These are phyloP conservation scores for Chanos chanos DNA, from an alignment of 2,797 vertebrate species.

Conservation along the genomic window DNA sequence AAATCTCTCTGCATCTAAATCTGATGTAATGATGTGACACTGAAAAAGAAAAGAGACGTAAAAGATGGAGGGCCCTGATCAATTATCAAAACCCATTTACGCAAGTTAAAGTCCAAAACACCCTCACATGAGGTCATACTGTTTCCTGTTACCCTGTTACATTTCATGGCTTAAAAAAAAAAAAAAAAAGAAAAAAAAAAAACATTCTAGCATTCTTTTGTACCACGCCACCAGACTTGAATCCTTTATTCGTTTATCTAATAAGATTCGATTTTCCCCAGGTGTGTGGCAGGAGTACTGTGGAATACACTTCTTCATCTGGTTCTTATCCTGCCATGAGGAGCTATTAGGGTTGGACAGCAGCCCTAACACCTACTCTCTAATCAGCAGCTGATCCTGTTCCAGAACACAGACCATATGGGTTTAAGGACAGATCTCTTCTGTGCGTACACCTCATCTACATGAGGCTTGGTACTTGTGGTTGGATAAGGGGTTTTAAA, in stretches of 20 bases:
- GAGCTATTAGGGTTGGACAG: slow-evolving; percentile 40
- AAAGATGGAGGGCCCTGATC: slow-evolving; percentile 39
- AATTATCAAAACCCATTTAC: slow-evolving; percentile 44
- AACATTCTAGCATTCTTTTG: not conserved
- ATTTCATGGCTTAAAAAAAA: slow-evolving; percentile 38
- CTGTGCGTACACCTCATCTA: too few species aligned
- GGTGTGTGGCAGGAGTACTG: slow-evolving; percentile 38
- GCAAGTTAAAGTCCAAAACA: slow-evolving; percentile 41
- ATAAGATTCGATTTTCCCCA: slow-evolving; percentile 42
- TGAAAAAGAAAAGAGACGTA: slow-evolving; percentile 50
- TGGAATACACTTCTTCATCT: slow-evolving; percentile 41
- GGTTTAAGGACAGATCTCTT: slow-evolving; percentile 31
- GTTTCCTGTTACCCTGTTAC: slow-evolving; percentile 54
- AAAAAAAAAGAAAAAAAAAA: too few species aligned
- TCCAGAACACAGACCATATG: slow-evolving; percentile 33
- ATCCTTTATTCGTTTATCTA: slow-evolving; percentile 18
- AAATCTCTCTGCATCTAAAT: slow-evolving; percentile 7
- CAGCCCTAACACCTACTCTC: slow-evolving; percentile 45
- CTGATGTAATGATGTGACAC: slow-evolving; percentile 60
- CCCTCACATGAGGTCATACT: slow-evolving; percentile 46
- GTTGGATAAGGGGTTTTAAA: too few species aligned
- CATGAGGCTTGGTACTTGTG: too few species aligned
- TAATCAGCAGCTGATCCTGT: slow-evolving; percentile 39
- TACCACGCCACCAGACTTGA: slow-evolving; percentile 5
- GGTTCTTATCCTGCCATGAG: slow-evolving; percentile 41